Evolutionary conservation across 2,888 invertebrate species (phyloP).

Genomic region (Hirtodrosophila duncani): DNA sequence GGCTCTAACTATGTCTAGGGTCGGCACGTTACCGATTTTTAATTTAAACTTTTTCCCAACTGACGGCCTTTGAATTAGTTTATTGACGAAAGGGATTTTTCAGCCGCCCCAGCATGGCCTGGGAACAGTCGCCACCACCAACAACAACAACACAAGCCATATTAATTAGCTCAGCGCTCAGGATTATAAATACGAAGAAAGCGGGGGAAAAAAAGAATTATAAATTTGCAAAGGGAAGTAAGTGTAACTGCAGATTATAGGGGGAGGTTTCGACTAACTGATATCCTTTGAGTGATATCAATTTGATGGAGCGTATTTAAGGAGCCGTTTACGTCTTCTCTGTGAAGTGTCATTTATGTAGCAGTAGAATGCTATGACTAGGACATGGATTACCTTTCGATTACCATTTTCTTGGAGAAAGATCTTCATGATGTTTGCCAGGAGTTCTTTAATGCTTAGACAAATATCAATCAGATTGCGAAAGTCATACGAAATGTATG

Average conservation of each 20-base stretch:
- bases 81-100: constrained; percentile 20
- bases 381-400: too few relatives aligned
- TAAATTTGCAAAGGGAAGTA: neutral
- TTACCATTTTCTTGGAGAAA: too few relatives aligned
- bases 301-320: too few relatives aligned
- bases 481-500: too few relatives aligned
- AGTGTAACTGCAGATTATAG: neutral
- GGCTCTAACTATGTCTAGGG: constrained; percentile 46
- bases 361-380: too few relatives aligned
- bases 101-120: too few relatives aligned
- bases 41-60: constrained; percentile 22
- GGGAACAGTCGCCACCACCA: neutral
- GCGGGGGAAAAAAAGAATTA: constrained; percentile 1
- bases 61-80: constrained; percentile 10
- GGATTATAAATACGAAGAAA: constrained; percentile 30
- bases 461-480: too few relatives aligned
- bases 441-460: too few relatives aligned
- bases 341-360: too few relatives aligned
- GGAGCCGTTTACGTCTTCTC: too few relatives aligned
- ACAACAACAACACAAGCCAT: constrained; percentile 31
- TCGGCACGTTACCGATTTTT: constrained; percentile 11
- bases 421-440: too few relatives aligned
- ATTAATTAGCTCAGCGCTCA: constrained; percentile 42
- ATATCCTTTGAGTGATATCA: too few relatives aligned
- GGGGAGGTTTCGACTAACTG: neutral